Evolutionary conservation across 2,888 invertebrate genomes (phyloP), one percentile per base, ranked within the genome.

Genomic region (Dioctria rufipes): DNA sequence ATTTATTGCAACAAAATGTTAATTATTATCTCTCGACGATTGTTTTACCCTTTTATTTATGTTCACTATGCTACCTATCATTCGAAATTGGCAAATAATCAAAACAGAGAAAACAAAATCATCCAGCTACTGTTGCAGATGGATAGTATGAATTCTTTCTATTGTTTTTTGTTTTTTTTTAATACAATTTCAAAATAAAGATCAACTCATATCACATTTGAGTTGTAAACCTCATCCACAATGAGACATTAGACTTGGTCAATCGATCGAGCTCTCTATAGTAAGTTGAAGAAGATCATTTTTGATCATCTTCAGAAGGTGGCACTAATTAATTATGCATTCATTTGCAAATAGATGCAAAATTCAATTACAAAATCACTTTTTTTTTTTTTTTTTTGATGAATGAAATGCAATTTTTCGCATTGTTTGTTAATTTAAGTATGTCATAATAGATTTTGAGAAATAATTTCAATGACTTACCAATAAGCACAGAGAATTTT

Each of bases 1-100:
- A 80, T 80, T 80, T 80, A 80, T 69, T 67, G 46, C 80, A 69
- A 61, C 13, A 69, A 80, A 80, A 80, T 69, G 43, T 80, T 80
- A 80, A 80, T 80, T 80, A 80, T 69, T 80, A 58, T 60, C 69
- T 25, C 25, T 13, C 73, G 58, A 39, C 54, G 60, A n/a, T 42
- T 13, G 25, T 60, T 54, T 73, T 58, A 58, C 13, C 13, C 13
- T 60, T 67, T 9, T 61, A 25, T 61, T 39, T 61, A 61, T 61
- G 37, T 61, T 61, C 4, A 61, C 37, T 3, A 3, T 25, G 25
- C 25, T 25, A 25, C 25, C 25, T 25, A 25, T 25, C 25, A 25
- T 25, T 25, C 25, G 25, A 25, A 25, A 25, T 25, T 25, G 25
- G 25, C 25, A 25, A 25, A 25, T 25, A 25, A 25, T 25, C 25